Evolutionary conservation across 2,888 invertebrate genomes (phyloP), one percentile per base, ranked within the genome.

Genomic region (Celastrina argiolus): DNA sequence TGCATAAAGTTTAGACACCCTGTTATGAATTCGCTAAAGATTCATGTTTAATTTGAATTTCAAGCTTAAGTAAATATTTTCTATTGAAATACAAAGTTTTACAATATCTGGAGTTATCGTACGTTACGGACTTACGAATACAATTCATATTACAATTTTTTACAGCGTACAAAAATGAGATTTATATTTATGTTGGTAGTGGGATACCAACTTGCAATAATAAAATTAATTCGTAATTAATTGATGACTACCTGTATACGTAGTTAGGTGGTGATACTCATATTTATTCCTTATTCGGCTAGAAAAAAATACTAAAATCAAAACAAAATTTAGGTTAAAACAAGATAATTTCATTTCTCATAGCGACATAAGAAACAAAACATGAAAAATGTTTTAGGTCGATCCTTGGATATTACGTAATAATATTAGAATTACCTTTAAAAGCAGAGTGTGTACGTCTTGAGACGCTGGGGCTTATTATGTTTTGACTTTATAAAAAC

Each of bases 1-100:
- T 64, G 51, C 51, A 51, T 70, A 61, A 61, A 61, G 61, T 61
- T 61, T 61, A 61, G 61, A 61, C 61, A 36, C 36, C 14, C 18
- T 61, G 39, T 61, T 61, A 61, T 61, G 61, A 61, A 61, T 61
- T 61, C 61, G 39, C 36, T 61, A 39, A 61, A 61, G 61, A 61
- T 61, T 61, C 61, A 39, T 34, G 61, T 61, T 61, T 61, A 61
- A 61, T 61, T 61, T 61, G 61, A 61, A 61, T 61, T 61, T 36
- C 22, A 39, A 22, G 61, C 18, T 61, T 61, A 22, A 61, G 36
- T 61, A 61, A 61, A 61, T 61, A 39, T 61, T 61, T 61, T 61
- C 18, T 61, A 61, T 61, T 51, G 12, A 51, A 51, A 51, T 51
- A 51, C 51, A 26, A 51, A 22, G 51, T 26, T 51, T 22, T 26